Evolutionary conservation across 2,113 vertebrate species (phyloP), one percentile per base, ranked within the genome.

Genomic region (Corapipo altera): DNA sequence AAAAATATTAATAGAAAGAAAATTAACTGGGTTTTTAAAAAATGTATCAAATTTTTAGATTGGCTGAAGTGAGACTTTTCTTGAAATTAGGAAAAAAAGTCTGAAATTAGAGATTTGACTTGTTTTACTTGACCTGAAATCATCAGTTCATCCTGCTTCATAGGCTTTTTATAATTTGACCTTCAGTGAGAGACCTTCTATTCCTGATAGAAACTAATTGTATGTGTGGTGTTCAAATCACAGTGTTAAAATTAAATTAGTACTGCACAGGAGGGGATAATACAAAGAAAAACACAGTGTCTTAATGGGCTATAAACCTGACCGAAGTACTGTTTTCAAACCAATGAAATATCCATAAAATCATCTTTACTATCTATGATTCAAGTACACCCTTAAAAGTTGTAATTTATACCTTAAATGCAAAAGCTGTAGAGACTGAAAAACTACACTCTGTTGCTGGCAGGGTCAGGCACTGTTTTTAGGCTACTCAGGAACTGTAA

Each of bases 191-290:
- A 92, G 24, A 83, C 28, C 30, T 70, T 92, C 90, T 39, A 58
- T 58, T 86, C 33, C 65, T 88, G 33, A 94, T 61, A 69, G 22
- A 94, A 95, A 78, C 8, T 92, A 94, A 96, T 92, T 94, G 24
- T 75, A 62, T 65, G 33, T 75, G 58, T 92, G 43, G 32, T 89
- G 87, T 72, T 95, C 79, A 95, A 96, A 88, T 92, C 57, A 75
- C 12, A 79, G 71, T 69, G 94, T 90, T 95, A 84, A 93, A 97
- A 95, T 95, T 44, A 91, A 95, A 95, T 95, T 95, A 97, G 71
- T 81, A 59, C 24, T 84, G 71, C 85, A 83, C 80, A 76, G 58
- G 64, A 94, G 55, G 30, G 58, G 28, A 85, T 79, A 54, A 75
- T 91, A 91, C 52, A 61, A 85, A 75, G 57, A 28, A 81, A 97